Evolutionary conservation across 2,113 vertebrate species (phyloP), one percentile per base, ranked within the genome.

Genomic region (Patagioenas fasciata): DNA sequence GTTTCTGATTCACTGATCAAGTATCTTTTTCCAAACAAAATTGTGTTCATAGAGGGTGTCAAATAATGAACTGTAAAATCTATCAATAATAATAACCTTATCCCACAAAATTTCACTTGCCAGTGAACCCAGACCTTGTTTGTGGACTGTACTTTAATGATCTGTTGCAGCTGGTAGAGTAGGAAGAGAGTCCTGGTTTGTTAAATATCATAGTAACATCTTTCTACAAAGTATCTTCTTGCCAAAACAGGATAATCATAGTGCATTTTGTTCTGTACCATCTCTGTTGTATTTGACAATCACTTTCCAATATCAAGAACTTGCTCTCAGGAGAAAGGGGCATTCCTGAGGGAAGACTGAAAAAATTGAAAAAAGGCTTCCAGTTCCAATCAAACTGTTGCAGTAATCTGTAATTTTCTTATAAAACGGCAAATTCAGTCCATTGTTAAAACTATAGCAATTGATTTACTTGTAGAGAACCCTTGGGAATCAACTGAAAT

Each of bases 141-240:
- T 90, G 15, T 62, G 21, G 9, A 34, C 47, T 60, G 16, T 57
- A 84, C 74, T 86, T 11, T 84, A 72, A 60, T 36, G 10, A 69
- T 61, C 34, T 81, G 5, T 60, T 74, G 38, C 42, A 93, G 65
- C 57, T 67, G 26, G 24, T 47, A 71, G 34, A 93, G 88, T 75
- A 94, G 72, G 65, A 91, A 94, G 72, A 70, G 88, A 88, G 8
- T 86, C 19, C 2, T 40, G 90, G 29, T 86, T 86, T 81, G 44
- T 78, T 79, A 81, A 96, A 95, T 92, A 71, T 88, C 86, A 57
- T 94, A 92, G 77, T 92, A 92, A 82, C 62, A 89, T 95, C 81
- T 96, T 94, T 79, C 85, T 80, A 94, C 95, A 88, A 74, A 57
- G 38, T 34, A n/a, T 93, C 38, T 78, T 78, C 32, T 75, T 94